Percentiles rank a stretch among this genome's conserved stretches.
Evolutionary conservation across 2,888 invertebrate species (phyloP).

Genomic region (Agrotis exclamationis): DNA sequence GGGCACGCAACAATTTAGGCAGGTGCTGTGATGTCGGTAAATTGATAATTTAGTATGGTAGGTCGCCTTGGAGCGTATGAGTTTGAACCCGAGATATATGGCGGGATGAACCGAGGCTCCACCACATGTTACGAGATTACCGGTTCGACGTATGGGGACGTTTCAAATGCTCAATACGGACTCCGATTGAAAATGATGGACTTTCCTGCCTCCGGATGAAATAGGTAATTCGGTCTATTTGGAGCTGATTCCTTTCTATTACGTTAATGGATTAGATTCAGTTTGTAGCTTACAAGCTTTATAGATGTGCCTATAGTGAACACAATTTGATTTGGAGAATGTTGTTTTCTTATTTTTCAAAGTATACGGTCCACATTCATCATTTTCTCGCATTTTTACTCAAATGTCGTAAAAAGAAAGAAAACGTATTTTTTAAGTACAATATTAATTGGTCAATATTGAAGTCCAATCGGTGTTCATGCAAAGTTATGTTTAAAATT

Average conservation of each 20-base stretch:
- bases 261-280: conserved; percentile 52
- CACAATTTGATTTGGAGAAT: not conserved
- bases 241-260: conserved; percentile 38
- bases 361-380: not conserved
- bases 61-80: conserved; percentile 59
- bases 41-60: conserved; percentile 76
- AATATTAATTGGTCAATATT: not conserved
- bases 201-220: conserved; percentile 42
- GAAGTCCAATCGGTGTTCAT: not conserved
- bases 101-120: conserved; percentile 76
- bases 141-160: conserved; percentile 73
- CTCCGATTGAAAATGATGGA: conserved; percentile 71
- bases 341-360: not conserved
- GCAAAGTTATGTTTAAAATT: not conserved
- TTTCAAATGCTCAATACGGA: conserved; percentile 75
- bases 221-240: conserved; percentile 53
- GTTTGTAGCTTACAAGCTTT: conserved; percentile 15
- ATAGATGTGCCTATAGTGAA: not conserved
- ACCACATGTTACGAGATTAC: conserved; percentile 79
- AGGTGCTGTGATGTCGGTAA: conserved; percentile 76
- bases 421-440: no score
- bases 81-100: conserved; percentile 75
- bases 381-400: not conserved
- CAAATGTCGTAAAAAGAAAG: no score
- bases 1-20: conserved; percentile 82